phyloP scores from a whole-genome alignment of 2,797 vertebrate genomes.

The Tragopan temminckii region DNA sequence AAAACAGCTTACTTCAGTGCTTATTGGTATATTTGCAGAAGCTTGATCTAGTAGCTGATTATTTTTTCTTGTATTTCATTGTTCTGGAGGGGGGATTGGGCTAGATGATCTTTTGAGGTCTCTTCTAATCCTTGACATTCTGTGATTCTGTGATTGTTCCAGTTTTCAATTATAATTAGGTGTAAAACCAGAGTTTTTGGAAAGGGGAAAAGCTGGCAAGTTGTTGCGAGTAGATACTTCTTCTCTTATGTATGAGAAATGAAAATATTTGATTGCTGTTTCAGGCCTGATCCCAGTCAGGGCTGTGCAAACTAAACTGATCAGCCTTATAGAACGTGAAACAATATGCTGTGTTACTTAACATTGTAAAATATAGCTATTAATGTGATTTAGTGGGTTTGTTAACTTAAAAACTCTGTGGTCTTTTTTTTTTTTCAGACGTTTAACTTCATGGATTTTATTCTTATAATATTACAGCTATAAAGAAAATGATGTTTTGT shows the following conservation, averaged over 20 bases:
- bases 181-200: background rate
- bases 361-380: background rate
- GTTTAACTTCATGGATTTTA: background rate
- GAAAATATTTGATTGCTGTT: background rate
- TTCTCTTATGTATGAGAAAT: background rate
- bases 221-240: background rate
- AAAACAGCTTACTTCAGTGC: background rate
- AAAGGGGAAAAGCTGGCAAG: background rate
- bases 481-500: background rate
- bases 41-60: background rate
- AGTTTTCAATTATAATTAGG: background rate
- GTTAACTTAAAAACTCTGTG: background rate
- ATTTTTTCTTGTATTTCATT: background rate
- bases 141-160: background rate
- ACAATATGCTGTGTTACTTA: background rate
- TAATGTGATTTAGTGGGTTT: background rate
- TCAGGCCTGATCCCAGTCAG: background rate
- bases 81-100: no score
- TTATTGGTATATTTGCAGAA: background rate
- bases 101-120: no score
- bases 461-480: background rate
- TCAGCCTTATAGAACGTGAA: background rate
- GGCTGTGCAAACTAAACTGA: background rate
- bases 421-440: background rate
- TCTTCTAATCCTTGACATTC: no score